phyloP scores from a whole-genome alignment of 2,113 vertebrate species.

The Gnathonemus longibarbis region DNA sequence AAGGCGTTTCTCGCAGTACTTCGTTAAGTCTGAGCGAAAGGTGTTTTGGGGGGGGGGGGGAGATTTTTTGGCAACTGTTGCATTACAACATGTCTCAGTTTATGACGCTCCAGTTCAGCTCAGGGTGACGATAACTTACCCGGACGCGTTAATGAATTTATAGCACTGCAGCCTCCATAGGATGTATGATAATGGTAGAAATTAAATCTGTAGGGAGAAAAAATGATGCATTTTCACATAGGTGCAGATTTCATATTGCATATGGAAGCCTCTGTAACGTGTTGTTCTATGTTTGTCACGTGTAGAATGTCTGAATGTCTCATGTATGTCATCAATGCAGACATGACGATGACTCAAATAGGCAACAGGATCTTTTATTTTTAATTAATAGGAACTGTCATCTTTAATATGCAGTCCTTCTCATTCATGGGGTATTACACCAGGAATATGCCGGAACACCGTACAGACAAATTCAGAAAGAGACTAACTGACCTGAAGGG shows the following conservation, averaged over 20 bases:
- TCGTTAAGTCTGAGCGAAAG: conserved; percentile 28
- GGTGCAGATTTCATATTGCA: background rate
- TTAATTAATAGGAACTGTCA: background rate
- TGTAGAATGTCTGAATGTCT: background rate
- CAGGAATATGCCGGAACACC: background rate
- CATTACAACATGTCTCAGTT: background rate
- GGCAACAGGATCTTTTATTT: background rate
- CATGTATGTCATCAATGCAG: background rate
- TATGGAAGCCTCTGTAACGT: background rate
- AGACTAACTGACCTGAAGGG: background rate
- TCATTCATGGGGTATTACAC: background rate
- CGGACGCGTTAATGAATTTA: conserved; percentile 28
- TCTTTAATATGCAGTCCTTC: background rate
- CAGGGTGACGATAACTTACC: conserved; percentile 25
- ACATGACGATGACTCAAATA: background rate
- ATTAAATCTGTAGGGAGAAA: conserved; percentile 34
- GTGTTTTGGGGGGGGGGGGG: background rate
- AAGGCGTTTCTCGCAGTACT: conserved; percentile 43
- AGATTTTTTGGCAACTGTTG: background rate
- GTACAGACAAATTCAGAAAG: background rate
- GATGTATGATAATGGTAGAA: conserved; percentile 27
- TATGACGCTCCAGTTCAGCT: background rate
- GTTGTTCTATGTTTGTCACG: background rate
- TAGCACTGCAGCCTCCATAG: conserved; percentile 47
- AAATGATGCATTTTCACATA: background rate